Conservation (phyloP, 1,140 invertebrate species). For the Drosophila littoralis region DNA sequence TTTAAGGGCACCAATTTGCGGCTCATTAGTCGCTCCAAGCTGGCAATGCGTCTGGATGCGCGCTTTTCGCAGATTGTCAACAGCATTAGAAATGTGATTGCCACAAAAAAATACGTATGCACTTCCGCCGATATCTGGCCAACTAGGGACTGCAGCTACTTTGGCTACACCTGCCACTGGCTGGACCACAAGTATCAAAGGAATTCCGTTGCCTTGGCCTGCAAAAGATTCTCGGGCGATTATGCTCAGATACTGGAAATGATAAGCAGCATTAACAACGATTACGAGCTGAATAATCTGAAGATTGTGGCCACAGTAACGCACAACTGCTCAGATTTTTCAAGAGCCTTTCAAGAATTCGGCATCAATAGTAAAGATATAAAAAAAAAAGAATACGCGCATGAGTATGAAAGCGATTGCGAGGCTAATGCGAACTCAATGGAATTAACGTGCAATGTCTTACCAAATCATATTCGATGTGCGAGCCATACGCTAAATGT, state of each 20-base stretch:
- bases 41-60: conserved; percentile 18
- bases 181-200: conserved; percentile 32
- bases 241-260: conserved; percentile 3
- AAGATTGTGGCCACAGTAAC: conserved; percentile 29
- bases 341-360: conserved; percentile 17
- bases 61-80: conserved; percentile 20
- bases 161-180: conserved; percentile 43
- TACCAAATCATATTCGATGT: conserved; percentile 31
- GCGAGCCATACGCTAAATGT: conserved; percentile 26
- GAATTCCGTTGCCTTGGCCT: conserved; percentile 25
- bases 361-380: conserved; percentile 7
- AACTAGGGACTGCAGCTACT: background rate
- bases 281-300: conserved; percentile 27
- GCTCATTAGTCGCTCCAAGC: conserved; percentile 13
- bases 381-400: background rate
- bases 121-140: conserved; percentile 27
- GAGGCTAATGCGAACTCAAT: background rate
- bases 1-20: conserved; percentile 33
- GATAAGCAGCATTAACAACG: conserved; percentile 16
- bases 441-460: background rate
- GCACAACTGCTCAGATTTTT: background rate
- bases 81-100: conserved; percentile 7
- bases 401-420: background rate
- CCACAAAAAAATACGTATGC: conserved; percentile 35
- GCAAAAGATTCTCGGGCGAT: conserved; percentile 6